Evolutionary conservation across 2,797 vertebrate genomes (phyloP).

Genomic region (Lateolabrax maculatus): DNA sequence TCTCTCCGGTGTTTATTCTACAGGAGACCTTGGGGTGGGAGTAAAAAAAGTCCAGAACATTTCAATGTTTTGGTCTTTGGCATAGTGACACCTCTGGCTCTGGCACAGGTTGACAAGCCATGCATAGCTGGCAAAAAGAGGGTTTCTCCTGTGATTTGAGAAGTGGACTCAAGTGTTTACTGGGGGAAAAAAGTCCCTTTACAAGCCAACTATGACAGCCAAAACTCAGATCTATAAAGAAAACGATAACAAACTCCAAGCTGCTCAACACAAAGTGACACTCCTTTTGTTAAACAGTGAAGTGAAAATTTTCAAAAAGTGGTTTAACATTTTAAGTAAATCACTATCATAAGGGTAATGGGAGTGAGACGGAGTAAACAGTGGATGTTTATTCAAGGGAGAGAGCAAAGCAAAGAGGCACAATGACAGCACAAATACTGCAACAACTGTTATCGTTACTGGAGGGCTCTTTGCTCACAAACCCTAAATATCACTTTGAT

Average conservation of each 20-base stretch:
- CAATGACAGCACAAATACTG: conserved; percentile 41
- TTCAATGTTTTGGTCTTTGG: conserved; percentile 31
- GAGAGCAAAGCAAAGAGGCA: conserved; percentile 48
- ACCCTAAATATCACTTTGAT: conserved; percentile 79
- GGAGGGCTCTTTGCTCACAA: conserved; percentile 66
- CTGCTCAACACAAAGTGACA: background rate
- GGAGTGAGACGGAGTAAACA: conserved; percentile 15
- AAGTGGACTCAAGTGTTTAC: conserved; percentile 29
- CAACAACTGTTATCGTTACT: conserved; percentile 55
- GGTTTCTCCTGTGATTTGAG: conserved; percentile 14
- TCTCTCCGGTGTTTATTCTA: background rate
- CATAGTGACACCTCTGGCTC: conserved; percentile 18
- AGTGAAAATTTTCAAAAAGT: background rate
- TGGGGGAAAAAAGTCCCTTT: background rate
- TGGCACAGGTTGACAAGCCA: conserved; percentile 14
- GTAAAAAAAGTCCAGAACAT: conserved; percentile 29
- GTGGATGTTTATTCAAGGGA: conserved; percentile 33
- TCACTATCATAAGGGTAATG: background rate
- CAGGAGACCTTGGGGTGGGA: background rate
- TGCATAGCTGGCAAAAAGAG: conserved; percentile 12
- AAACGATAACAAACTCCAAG: conserved; percentile 15
- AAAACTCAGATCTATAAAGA: conserved; percentile 19
- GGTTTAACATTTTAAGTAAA: conserved; percentile 13
- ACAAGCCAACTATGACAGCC: conserved; percentile 7
- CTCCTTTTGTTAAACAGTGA: conserved; percentile 15